Evolutionary conservation across 2,888 invertebrate species (phyloP).

Genomic region (Ornithoptera alexandrae): DNA sequence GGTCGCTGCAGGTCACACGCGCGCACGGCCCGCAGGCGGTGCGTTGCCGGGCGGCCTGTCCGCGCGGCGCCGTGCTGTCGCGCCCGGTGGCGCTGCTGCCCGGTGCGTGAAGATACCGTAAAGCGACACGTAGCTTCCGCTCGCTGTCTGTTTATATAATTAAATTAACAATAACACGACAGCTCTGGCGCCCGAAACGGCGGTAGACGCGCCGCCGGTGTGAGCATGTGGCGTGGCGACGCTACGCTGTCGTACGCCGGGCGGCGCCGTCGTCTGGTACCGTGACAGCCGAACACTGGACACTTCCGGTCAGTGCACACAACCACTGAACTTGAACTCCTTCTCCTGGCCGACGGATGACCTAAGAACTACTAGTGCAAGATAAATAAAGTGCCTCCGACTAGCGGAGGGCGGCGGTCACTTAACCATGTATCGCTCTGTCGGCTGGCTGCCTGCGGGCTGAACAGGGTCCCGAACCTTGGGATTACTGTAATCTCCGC

Average conservation of each 20-base stretch:
- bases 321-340: neutral
- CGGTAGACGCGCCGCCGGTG: constrained; percentile 40
- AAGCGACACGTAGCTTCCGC: no score
- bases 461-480: no score
- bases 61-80: constrained; percentile 87
- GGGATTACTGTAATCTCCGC: no score
- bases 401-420: no score
- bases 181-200: constrained; percentile 55
- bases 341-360: no score
- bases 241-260: constrained; percentile 44
- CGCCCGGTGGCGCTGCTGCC: no score
- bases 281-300: constrained; percentile 48
- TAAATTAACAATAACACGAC: neutral
- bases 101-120: no score
- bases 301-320: constrained; percentile 74
- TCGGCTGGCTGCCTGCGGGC: no score
- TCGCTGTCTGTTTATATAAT: no score
- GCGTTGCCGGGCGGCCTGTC: constrained; percentile 87
- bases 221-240: constrained; percentile 56
- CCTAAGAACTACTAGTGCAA: no score
- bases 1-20: constrained; percentile 57
- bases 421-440: no score
- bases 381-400: no score
- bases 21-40: constrained; percentile 37
- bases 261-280: constrained; percentile 53